Evolutionary conservation across 1,140 invertebrate species (phyloP), one percentile per base, ranked within the genome.

Genomic region (Lordiphosa mommai): DNA sequence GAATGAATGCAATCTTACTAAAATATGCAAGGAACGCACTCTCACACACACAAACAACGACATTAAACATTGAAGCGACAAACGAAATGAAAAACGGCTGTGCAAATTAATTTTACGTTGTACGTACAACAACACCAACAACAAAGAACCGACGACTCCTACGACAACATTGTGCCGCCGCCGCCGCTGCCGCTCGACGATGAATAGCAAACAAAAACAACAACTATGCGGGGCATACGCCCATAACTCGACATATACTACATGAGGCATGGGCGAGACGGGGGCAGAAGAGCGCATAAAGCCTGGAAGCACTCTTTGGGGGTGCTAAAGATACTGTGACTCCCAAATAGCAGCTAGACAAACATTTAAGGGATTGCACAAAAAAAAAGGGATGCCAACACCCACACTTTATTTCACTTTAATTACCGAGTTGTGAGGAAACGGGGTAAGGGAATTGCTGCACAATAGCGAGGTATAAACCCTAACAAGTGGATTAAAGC

Each of bases 1-100:
- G 49, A 79, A 80, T 79, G 69, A 79, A 79, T 79, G 74, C 76
- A 82, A 82, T 74, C 58, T 70, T 76, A 66, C 72, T 82, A 63
- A 82, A 80, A 80, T 80, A 80, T 80, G 74, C 76, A 80, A 74
- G 57, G 74, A 74, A 80, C 76, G 74, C 70, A 70, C 64, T 36
- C 60, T 38, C 44, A 61, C 33, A 72, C 53, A 49, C 49, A 52
- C 46, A 44, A 36, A 33, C 49, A 60, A 32, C 68, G 60, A 65
- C 73, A 79, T 64, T 80, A 79, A 72, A 73, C 74, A 80, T 55
- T 71, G 66, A 58, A 66, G 60, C 69, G 71, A 73, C 76, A 67
- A 80, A 61, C 61, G 70, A 74, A 79, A 80, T 80, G 74, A 80
- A 80, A 80, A 80, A 80, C 74, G 74, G 70, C 76, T 74, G 70